Base-by-base conservation (phyloP, 2,888 invertebrate genomes). In the Acanthosoma haemorrhoidale region DNA sequence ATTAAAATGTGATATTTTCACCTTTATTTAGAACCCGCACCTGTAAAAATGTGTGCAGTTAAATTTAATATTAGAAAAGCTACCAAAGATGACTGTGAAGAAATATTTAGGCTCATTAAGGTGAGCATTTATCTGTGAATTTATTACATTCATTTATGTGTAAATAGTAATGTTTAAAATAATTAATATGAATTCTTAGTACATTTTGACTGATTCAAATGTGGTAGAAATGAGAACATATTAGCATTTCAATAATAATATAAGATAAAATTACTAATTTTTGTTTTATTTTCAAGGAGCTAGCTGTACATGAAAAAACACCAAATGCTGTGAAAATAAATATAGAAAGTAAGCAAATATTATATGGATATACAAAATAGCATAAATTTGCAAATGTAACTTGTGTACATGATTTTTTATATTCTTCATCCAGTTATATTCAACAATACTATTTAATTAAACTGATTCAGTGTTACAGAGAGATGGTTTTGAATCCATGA, bases 261-360 rank as follows among this genome's bases (percentile, higher is more conserved):
- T n/a, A n/a, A n/a, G n/a, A 25, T 8, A 1, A 25, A 51, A 51
- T 1, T 25, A 21, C 9, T 51, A 21, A 51, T 13, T n/a, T 13
- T 51, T 29, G n/a, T 51, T 25, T 51, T 2, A 51, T 77, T 74
- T 80, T 80, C 41, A 77, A 90, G 89, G 91, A 90, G 79, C 82
- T 92, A 68, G 92, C 92, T 0, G 87, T 87, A 76, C 92, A 87
- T 79, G 90, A 92, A 79, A 85, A 87, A 74, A 87, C 91, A 86
- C 83, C 88, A n/a, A 80, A 88, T 75, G 89, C 88, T 25, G 89
- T 91, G 0, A 84, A 87, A 80, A 81, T 91, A 29, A 82, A 84
- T 64, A 82, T 83, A 16, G 79, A 83, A 81, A 86, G 89, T 88
- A 79, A 60, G 60, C n/a, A 60, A 34, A 60, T 60, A 60, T 36